Percentiles rank a stretch among this genome's conserved stretches.
These are phyloP conservation scores for Dromas ardeola DNA, from an alignment of 2,113 vertebrate genomes.

Conservation along the genomic window DNA sequence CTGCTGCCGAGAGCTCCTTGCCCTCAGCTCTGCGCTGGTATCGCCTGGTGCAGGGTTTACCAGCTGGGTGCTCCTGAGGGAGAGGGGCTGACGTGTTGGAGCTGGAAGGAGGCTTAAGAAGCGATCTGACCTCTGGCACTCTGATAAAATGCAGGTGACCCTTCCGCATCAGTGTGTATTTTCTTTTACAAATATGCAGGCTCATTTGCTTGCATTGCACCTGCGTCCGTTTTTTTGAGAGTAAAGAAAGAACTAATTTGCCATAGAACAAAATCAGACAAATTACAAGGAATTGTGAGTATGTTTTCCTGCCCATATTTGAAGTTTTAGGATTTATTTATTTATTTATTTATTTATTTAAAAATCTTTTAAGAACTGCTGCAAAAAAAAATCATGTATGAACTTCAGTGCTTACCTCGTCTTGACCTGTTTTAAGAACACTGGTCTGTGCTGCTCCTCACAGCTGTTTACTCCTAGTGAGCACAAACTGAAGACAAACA, in stretches of 20 bases:
- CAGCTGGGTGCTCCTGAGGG: background rate
- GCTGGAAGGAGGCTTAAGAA: background rate
- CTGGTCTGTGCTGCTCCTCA: background rate
- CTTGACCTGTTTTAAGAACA: background rate
- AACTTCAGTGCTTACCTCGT: background rate
- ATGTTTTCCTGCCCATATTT: background rate
- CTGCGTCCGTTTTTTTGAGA: slow-evolving; percentile 25
- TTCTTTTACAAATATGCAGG: background rate
- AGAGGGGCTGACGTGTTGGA: background rate
- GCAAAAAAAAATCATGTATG: background rate
- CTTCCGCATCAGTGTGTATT: background rate
- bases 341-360: background rate
- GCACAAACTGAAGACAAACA: background rate
- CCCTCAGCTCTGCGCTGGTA: background rate
- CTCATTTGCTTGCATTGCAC: background rate
- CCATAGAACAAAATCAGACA: background rate
- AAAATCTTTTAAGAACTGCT: background rate
- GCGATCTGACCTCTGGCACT: background rate
- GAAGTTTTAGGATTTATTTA: background rate
- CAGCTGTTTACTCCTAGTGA: background rate
- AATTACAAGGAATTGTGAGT: background rate
- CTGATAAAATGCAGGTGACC: background rate
- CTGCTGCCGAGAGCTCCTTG: background rate
- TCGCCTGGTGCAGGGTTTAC: accelerated
- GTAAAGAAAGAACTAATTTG: background rate